phyloP scores from a whole-genome alignment of 2,113 vertebrate species.

The Tetrao urogallus region DNA sequence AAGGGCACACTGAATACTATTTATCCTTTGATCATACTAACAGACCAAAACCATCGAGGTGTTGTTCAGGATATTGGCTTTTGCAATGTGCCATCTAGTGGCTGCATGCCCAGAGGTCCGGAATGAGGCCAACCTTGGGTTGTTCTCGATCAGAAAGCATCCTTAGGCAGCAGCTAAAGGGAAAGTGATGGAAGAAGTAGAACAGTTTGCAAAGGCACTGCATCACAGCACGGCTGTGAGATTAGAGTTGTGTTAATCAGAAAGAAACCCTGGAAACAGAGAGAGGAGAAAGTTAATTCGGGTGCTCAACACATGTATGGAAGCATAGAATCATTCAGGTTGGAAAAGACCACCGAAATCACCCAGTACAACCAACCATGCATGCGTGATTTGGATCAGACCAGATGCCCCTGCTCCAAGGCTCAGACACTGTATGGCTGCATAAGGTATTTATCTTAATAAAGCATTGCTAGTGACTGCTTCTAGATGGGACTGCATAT shows the following conservation, averaged over 20 bases:
- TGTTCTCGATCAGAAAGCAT: background rate
- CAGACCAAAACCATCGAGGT: background rate
- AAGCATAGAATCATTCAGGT: too few relatives aligned
- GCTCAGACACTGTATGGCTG: background rate
- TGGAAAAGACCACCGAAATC: too few relatives aligned
- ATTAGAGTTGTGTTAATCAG: background rate
- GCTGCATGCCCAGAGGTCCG: background rate
- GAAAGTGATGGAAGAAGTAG: background rate
- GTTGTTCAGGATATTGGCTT: background rate
- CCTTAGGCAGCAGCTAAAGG: background rate
- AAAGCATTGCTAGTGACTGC: background rate
- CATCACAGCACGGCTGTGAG: background rate
- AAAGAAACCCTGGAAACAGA: background rate
- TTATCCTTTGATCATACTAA: slow-evolving; percentile 49
- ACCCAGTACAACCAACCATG: too few relatives aligned
- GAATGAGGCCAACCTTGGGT: background rate
- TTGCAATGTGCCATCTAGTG: background rate
- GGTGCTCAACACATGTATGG: background rate
- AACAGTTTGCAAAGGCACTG: background rate
- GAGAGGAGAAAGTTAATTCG: background rate
- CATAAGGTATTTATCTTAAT: background rate
- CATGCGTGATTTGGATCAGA: background rate
- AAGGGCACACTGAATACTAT: slow-evolving; percentile 34
- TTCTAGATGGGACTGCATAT: background rate
- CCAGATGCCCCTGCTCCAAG: background rate